These are phyloP conservation scores for Australoheros scitulus DNA, from an alignment of 2,113 vertebrate genomes.

Conservation along the genomic window DNA sequence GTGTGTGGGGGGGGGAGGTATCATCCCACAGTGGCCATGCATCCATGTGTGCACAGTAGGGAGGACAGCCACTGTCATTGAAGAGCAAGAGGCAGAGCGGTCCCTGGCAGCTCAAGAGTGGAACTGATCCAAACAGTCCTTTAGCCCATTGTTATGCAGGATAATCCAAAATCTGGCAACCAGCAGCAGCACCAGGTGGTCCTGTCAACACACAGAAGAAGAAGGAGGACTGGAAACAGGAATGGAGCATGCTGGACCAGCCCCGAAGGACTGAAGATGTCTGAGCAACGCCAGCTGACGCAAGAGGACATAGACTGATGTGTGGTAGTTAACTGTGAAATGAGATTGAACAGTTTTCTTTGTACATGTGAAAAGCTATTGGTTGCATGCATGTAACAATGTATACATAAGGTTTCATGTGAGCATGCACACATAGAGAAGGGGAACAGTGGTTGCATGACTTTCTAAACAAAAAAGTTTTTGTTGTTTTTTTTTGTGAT, in stretches of 20 bases:
- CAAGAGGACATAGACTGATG: conserved; percentile 6
- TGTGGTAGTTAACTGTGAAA: conserved; percentile 5
- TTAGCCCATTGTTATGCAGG: conserved; percentile 66
- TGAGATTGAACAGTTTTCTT: background rate
- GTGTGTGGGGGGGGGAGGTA: conserved; percentile 21
- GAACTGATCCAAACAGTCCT: conserved; percentile 57
- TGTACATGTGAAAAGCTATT: background rate
- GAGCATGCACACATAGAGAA: background rate
- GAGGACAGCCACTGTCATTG: conserved; percentile 47
- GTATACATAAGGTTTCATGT: background rate
- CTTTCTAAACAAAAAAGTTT: conserved; percentile 1
- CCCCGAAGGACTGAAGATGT: conserved; percentile 23
- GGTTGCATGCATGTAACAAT: background rate
- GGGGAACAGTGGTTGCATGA: background rate
- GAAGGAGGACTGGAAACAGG: conserved; percentile 55
- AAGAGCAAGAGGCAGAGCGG: conserved; percentile 62
- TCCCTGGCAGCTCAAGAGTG: conserved; percentile 44
- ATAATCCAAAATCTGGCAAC: conserved; percentile 69
- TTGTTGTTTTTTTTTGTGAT: background rate
- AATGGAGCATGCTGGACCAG: conserved; percentile 30
- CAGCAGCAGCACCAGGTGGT: conserved; percentile 62
- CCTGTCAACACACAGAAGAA: conserved; percentile 66
- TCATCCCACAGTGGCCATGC: conserved; percentile 44
- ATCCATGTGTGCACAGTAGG: conserved; percentile 47
- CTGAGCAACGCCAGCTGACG: conserved; percentile 30